Conservation (phyloP, 2,888 invertebrate genomes). For the Agapetus fuscipes region DNA sequence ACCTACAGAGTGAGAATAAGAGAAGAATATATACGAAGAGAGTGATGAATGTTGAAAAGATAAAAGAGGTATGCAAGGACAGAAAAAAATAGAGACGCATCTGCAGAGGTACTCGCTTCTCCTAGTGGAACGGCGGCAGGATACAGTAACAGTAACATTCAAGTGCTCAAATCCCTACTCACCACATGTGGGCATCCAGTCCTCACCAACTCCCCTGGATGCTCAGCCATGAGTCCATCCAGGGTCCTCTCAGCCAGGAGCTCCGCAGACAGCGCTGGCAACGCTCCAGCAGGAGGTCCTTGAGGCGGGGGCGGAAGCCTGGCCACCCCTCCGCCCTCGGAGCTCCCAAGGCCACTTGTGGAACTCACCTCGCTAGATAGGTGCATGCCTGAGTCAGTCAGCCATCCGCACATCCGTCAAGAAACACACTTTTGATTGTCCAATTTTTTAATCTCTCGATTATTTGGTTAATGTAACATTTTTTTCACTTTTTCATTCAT, state of each 20-base stretch:
- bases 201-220: constrained; percentile 85
- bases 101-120: too few species aligned
- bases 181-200: constrained; percentile 95
- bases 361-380: constrained; percentile 70
- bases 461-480: not conserved
- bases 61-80: too few species aligned
- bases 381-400: constrained; percentile 71
- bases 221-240: constrained; percentile 77
- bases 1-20: too few species aligned
- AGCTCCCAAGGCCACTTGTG: constrained; percentile 49
- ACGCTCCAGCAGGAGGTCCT: not conserved
- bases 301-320: constrained; percentile 35
- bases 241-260: constrained; percentile 74
- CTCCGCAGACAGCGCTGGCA: constrained; percentile 65
- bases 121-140: too few species aligned
- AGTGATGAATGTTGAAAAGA: too few species aligned
- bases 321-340: constrained; percentile 35
- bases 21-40: too few species aligned
- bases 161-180: too few species aligned
- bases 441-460: too few species aligned
- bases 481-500: not conserved
- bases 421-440: too few species aligned
- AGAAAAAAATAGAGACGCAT: too few species aligned
- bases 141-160: too few species aligned
- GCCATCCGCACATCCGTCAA: too few species aligned